A percentile compares a stretch with the other conserved stretches of the same genome.
Evolutionary conservation across 2,888 invertebrate species (phyloP).

Genomic region (Minunthozetes semirufus): DNA sequence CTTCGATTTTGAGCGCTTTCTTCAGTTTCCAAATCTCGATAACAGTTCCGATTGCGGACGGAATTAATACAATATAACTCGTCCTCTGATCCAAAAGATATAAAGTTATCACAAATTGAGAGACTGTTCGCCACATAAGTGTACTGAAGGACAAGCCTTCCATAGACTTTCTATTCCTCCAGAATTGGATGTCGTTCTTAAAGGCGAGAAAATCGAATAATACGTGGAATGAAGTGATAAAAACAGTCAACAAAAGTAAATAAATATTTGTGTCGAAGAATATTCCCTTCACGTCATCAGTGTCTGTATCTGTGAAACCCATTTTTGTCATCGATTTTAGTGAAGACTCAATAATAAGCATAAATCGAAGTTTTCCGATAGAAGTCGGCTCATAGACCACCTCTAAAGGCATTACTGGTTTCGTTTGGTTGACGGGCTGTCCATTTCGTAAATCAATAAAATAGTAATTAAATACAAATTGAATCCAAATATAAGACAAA

Average conservation of each 20-base stretch:
- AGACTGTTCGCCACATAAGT: constrained; percentile 96
- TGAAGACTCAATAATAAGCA: constrained; percentile 57
- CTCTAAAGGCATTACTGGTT: constrained; percentile 59
- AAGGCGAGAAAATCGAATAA: constrained; percentile 97
- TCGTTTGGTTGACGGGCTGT: constrained; percentile 55
- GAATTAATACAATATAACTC: constrained; percentile 87
- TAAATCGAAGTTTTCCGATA: constrained; percentile 60
- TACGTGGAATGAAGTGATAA: constrained; percentile 89
- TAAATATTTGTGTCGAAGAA: constrained; percentile 93
- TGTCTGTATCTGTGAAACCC: constrained; percentile 78
- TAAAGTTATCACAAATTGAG: constrained; percentile 88
- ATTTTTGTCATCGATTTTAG: constrained; percentile 60
- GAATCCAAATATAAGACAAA: not conserved
- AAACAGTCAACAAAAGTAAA: constrained; percentile 83
- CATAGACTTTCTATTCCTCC: constrained; percentile 93
- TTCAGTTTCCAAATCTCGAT: constrained; percentile 99
- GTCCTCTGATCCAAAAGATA: constrained; percentile 99
- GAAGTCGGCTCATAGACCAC: constrained; percentile 67
- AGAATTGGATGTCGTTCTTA: constrained; percentile 99
- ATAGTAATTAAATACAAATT: too few species aligned
- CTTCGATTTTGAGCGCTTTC: constrained; percentile 75
- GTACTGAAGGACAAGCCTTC: constrained; percentile 96
- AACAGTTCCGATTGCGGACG: constrained; percentile 84
- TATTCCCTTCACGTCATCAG: constrained; percentile 92
- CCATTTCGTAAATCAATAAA: too few species aligned